A percentile compares a stretch with the other conserved stretches of the same genome.
phyloP scores from a whole-genome alignment of 2,797 vertebrate genomes.

The Hydrolagus colliei region DNA sequence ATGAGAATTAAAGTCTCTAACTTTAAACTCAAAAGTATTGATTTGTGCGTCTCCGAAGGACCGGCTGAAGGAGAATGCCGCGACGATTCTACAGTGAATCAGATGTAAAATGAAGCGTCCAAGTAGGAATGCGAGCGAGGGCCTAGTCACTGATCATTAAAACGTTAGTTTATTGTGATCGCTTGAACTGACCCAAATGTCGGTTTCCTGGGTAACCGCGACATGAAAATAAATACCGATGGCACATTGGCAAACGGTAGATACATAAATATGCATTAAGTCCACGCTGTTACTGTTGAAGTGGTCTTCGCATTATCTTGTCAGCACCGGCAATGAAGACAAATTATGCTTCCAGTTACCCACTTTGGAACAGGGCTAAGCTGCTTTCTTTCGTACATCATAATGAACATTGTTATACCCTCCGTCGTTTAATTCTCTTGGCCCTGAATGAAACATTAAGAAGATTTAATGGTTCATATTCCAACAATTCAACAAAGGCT shows the following conservation, averaged over 20 bases:
- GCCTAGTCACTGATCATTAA: not conserved
- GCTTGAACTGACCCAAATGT: slow-evolving; percentile 9
- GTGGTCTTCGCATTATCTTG: not conserved
- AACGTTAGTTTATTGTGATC: not conserved
- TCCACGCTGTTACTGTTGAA: not conserved
- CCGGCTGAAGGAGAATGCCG: not conserved
- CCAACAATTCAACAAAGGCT: not conserved
- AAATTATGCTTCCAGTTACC: not conserved
- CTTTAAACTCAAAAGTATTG: no score
- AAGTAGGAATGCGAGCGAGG: not conserved
- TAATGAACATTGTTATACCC: not conserved
- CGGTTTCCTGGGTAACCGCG: slow-evolving; percentile 9
- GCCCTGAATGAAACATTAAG: not conserved
- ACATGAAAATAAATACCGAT: not conserved
- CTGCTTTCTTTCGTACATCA: not conserved
- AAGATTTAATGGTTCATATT: not conserved
- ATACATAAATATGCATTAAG: not conserved
- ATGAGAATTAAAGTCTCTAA: no score
- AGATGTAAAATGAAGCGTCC: not conserved
- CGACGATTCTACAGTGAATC: not conserved
- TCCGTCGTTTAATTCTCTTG: not conserved
- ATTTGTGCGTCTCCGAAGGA: not conserved
- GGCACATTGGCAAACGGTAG: not conserved
- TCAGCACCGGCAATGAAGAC: not conserved
- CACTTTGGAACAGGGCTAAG: not conserved